Evolutionary conservation across 2,888 invertebrate genomes (phyloP).

Genomic region (Priocnemis perturbator): DNA sequence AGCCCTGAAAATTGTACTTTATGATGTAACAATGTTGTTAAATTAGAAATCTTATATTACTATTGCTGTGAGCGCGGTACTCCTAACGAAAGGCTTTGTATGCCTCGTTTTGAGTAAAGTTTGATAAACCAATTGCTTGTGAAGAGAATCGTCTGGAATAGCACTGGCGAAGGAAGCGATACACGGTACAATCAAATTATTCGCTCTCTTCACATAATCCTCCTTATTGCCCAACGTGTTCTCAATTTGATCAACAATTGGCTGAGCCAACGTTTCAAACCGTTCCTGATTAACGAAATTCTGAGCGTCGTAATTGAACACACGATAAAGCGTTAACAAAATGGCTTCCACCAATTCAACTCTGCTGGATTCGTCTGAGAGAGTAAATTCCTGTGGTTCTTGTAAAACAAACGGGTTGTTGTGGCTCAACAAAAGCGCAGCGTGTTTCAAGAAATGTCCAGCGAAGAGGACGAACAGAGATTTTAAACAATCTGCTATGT

Average conservation of each 20-base stretch:
- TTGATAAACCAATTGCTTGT: slow-evolving; percentile 94
- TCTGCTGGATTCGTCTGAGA: slow-evolving; percentile 69
- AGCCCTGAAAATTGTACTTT: neutral
- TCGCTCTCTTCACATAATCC: slow-evolving; percentile 79
- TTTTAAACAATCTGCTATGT: slow-evolving; percentile 88
- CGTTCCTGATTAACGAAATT: slow-evolving; percentile 90
- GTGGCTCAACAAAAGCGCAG: slow-evolving; percentile 83
- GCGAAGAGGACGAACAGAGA: slow-evolving; percentile 94
- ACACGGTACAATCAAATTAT: slow-evolving; percentile 83
- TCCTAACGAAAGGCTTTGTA: slow-evolving; percentile 82
- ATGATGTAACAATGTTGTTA: too few species aligned
- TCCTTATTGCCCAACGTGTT: slow-evolving; percentile 83
- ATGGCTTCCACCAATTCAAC: slow-evolving; percentile 82
- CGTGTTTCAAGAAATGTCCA: slow-evolving; percentile 88
- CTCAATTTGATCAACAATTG: slow-evolving; percentile 92
- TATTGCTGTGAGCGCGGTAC: slow-evolving; percentile 63
- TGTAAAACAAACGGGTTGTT: slow-evolving; percentile 81
- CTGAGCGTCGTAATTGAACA: slow-evolving; percentile 89
- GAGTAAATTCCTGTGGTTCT: slow-evolving; percentile 77
- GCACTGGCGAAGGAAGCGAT: slow-evolving; percentile 89
- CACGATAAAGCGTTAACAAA: slow-evolving; percentile 84
- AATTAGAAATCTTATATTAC: slow-evolving; percentile 47
- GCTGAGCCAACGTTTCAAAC: slow-evolving; percentile 89
- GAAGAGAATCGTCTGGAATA: slow-evolving; percentile 89
- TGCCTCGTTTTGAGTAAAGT: slow-evolving; percentile 91